phyloP scores from a whole-genome alignment of 2,888 invertebrate species.

The Noctua janthe region DNA sequence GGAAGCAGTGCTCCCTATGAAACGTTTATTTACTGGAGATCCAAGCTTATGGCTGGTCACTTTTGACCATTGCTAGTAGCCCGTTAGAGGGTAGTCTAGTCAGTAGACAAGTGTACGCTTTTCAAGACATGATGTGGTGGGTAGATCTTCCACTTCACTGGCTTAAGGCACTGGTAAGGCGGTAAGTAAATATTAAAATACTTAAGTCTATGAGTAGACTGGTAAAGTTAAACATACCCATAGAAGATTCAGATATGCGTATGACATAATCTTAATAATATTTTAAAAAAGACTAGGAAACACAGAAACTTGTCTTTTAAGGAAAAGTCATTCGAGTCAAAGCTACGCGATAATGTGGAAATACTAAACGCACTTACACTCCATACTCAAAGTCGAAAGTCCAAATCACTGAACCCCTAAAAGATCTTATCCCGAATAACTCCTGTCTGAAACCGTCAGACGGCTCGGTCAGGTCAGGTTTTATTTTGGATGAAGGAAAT shows the following conservation, averaged over 20 bases:
- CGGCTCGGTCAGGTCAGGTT: not conserved
- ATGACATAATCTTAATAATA: slow-evolving; percentile 33
- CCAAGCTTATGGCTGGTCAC: slow-evolving; percentile 6
- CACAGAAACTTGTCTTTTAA: slow-evolving; percentile 21
- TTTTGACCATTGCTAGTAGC: slow-evolving; percentile 27
- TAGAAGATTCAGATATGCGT: slow-evolving; percentile 10
- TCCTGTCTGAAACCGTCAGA: slow-evolving; percentile 1
- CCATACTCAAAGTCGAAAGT: not conserved
- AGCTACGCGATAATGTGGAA: not conserved
- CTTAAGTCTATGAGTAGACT: slow-evolving; percentile 5
- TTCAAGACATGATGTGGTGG: not conserved
- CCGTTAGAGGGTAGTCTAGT: not conserved
- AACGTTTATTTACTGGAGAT: not conserved
- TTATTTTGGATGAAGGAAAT: not conserved
- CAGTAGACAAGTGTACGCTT: slow-evolving; percentile 3
- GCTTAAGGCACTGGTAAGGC: slow-evolving; percentile 43
- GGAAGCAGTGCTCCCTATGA: not conserved
- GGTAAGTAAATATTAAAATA: slow-evolving; percentile 14
- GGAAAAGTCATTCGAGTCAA: slow-evolving; percentile 1
- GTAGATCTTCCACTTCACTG: slow-evolving; percentile 7
- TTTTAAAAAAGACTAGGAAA: slow-evolving; percentile 53
- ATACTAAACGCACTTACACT: not conserved
- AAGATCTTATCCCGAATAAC: slow-evolving; percentile 1
- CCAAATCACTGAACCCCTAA: slow-evolving; percentile 10
- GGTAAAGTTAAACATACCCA: not conserved